These are phyloP conservation scores for Diadophis punctatus DNA, from an alignment of 2,113 vertebrate species.

Conservation along the genomic window DNA sequence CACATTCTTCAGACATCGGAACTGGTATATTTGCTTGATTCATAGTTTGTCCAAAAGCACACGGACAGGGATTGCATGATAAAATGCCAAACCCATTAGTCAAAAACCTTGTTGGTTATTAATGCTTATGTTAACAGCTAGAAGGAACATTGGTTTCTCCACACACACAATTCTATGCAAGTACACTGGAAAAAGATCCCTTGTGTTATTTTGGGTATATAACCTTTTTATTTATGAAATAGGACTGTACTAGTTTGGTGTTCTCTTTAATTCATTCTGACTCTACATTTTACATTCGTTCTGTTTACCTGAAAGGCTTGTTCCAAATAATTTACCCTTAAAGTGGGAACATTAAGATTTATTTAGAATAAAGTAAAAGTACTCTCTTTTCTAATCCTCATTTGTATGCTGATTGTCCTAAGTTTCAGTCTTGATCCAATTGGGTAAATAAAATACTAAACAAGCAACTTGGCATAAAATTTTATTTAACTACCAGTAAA, in stretches of 20 bases:
- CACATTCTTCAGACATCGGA: background rate
- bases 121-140: background rate
- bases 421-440: background rate
- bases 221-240: background rate
- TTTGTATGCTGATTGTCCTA: background rate
- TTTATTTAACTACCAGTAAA: slow-evolving; percentile 5
- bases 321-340: background rate
- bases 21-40: background rate
- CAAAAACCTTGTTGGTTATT: background rate
- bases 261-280: background rate
- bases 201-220: background rate
- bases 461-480: background rate
- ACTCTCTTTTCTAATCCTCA: background rate
- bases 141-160: accelerated
- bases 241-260: background rate
- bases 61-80: background rate
- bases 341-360: background rate
- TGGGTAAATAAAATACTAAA: background rate
- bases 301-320: background rate
- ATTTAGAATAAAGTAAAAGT: background rate
- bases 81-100: accelerated
- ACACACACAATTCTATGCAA: background rate
- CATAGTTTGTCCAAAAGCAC: background rate
- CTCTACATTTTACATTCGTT: background rate
- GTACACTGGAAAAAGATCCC: background rate